phyloP scores from a whole-genome alignment of 2,797 vertebrate species.

The Urosaurus nigricauda region DNA sequence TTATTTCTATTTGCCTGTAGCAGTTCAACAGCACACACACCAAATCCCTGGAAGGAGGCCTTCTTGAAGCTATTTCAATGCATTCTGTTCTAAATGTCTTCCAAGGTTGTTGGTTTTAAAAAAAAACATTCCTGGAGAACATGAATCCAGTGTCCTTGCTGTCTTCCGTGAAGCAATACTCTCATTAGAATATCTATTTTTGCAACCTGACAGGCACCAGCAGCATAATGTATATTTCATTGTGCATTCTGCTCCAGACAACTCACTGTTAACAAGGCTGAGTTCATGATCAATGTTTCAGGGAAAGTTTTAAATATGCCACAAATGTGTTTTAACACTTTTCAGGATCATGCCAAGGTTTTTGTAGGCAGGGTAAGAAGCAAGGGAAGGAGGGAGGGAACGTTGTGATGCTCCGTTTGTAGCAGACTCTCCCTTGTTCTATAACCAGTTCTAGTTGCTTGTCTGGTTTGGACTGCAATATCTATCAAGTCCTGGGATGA shows the following conservation, averaged over 20 bases:
- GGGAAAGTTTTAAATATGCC: background rate
- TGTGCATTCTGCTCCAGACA: background rate
- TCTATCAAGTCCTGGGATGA: background rate
- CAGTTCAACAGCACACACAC: background rate
- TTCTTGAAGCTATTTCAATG: conserved; percentile 62
- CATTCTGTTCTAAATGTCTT: conserved; percentile 39
- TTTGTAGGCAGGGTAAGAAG: background rate
- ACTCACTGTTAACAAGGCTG: conserved; percentile 25
- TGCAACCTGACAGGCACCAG: conserved; percentile 11
- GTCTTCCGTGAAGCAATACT: background rate
- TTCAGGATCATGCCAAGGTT: background rate
- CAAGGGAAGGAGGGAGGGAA: no score
- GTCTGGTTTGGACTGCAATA: background rate
- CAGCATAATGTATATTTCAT: conserved; percentile 21
- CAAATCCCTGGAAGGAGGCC: conserved; percentile 28
- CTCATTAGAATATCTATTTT: conserved; percentile 38
- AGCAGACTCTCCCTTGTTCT: background rate
- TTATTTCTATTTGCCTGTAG: background rate
- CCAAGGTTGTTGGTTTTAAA: conserved; percentile 1
- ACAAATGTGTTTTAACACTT: background rate
- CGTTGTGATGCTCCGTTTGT: background rate
- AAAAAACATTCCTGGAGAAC: background rate
- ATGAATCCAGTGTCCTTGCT: conserved; percentile 40
- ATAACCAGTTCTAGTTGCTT: no score
- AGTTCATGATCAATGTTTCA: conserved; percentile 33